Percentiles rank a stretch among this genome's conserved stretches.
Conservation (phyloP, 2,888 invertebrate species). For the Hybos culiciformis region DNA sequence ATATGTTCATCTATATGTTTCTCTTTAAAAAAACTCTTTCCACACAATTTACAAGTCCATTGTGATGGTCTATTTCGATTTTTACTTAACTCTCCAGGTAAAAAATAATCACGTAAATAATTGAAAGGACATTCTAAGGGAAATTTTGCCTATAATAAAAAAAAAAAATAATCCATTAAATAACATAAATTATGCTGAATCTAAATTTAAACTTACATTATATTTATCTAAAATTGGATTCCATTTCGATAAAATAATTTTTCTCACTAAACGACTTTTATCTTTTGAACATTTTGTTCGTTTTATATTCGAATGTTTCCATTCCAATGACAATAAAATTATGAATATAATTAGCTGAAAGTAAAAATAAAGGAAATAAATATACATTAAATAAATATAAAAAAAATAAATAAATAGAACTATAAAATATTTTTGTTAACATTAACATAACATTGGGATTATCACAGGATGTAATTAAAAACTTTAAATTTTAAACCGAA, state of each 20-base stretch:
- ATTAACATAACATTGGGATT: too few species aligned
- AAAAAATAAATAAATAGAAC: too few species aligned
- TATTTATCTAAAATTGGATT: conserved; percentile 77
- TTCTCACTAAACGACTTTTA: conserved; percentile 75
- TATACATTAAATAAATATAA: too few species aligned
- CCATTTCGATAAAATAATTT: conserved; percentile 84
- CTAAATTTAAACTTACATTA: conserved; percentile 35
- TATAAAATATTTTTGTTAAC: too few species aligned
- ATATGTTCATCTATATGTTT: conserved; percentile 76
- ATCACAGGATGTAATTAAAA: too few species aligned
- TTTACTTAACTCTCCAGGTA: conserved; percentile 74
- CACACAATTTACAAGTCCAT: conserved; percentile 84
- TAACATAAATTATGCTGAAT: not conserved
- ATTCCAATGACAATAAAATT: conserved; percentile 70
- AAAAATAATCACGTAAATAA: conserved; percentile 73
- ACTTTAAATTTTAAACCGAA: too few species aligned
- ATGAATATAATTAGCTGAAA: conserved; percentile 65
- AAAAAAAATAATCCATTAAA: not conserved
- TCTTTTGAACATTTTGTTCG: conserved; percentile 78
- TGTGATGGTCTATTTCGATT: conserved; percentile 73
- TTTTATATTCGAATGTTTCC: conserved; percentile 77
- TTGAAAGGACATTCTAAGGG: conserved; percentile 85
- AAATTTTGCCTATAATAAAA: conserved; percentile 46
- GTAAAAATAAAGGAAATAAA: conserved; percentile 11
- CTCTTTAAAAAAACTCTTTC: conserved; percentile 83